Evolutionary conservation across 2,113 vertebrate genomes (phyloP).

Genomic region (Dasyprocta punctata): DNA sequence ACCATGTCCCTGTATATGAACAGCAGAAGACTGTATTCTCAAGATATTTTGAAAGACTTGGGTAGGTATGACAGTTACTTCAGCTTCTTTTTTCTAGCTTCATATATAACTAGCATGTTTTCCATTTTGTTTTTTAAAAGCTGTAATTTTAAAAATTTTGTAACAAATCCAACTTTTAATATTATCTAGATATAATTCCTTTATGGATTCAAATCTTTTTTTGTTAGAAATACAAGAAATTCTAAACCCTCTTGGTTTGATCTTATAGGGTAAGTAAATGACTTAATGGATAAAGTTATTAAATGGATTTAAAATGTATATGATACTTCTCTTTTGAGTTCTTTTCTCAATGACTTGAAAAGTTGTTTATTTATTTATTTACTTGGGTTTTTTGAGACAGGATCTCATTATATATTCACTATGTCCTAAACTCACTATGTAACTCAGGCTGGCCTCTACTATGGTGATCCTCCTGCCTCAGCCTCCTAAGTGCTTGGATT

Average conservation of each 20-base stretch:
- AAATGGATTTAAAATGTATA: neutral
- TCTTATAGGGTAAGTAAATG: neutral
- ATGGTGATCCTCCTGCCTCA: neutral
- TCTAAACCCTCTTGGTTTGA: neutral
- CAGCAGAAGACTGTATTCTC: slow-evolving; percentile 88
- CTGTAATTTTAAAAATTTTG: slow-evolving; percentile 7
- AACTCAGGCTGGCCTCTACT: neutral
- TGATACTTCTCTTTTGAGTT: neutral
- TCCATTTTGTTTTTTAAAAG: slow-evolving; percentile 46
- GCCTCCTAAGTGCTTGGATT: neutral
- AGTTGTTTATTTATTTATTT: neutral
- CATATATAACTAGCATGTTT: neutral
- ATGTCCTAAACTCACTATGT: neutral
- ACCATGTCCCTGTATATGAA: slow-evolving; percentile 88
- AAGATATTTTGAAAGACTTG: slow-evolving; percentile 84
- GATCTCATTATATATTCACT: neutral
- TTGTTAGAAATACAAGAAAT: neutral
- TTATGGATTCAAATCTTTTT: slow-evolving; percentile 10
- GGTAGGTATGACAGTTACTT: slow-evolving; percentile 75
- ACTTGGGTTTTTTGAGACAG: neutral
- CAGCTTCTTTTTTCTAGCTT: neutral
- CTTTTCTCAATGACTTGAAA: neutral
- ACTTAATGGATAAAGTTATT: neutral
- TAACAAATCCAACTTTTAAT: neutral
- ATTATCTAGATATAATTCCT: neutral